A percentile compares a stretch with the other conserved stretches of the same genome.
phyloP scores from a whole-genome alignment of 2,113 vertebrate species.

The Actenoides lindsayi region DNA sequence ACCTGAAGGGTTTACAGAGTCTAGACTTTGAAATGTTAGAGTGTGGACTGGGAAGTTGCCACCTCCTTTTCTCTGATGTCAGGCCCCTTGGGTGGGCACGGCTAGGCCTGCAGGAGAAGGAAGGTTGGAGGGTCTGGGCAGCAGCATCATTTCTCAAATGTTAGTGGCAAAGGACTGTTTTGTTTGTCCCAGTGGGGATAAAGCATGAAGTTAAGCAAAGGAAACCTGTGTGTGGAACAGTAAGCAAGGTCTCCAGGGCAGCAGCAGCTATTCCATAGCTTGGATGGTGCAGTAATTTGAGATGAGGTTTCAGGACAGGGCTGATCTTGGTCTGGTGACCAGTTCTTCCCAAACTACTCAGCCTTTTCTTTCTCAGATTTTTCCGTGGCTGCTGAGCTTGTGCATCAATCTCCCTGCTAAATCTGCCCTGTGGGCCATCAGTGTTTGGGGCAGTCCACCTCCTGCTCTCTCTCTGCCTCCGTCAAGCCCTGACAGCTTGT shows the following conservation, averaged over 20 bases:
- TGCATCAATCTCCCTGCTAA: background rate
- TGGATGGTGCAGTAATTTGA: background rate
- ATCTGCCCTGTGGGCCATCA: background rate
- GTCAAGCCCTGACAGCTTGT: background rate
- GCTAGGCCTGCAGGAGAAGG: background rate
- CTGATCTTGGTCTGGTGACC: background rate
- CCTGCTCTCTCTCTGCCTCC: background rate
- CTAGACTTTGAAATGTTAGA: background rate
- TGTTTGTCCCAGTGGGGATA: background rate
- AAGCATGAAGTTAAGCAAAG: background rate
- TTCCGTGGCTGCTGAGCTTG: background rate
- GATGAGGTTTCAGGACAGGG: background rate
- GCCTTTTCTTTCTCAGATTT: background rate
- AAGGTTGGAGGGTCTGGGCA: background rate
- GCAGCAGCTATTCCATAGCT: background rate
- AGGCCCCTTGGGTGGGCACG: accelerated
- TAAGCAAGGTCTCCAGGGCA: background rate
- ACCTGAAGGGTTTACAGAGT: background rate
- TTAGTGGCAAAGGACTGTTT: background rate
- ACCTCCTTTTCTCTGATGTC: background rate
- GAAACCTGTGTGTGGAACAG: background rate
- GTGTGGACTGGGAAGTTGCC: background rate
- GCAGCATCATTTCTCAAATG: background rate
- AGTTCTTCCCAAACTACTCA: background rate
- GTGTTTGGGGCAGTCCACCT: background rate